These are phyloP conservation scores for Chydorus sphaericus DNA, from an alignment of 2,888 invertebrate genomes.

Conservation along the genomic window DNA sequence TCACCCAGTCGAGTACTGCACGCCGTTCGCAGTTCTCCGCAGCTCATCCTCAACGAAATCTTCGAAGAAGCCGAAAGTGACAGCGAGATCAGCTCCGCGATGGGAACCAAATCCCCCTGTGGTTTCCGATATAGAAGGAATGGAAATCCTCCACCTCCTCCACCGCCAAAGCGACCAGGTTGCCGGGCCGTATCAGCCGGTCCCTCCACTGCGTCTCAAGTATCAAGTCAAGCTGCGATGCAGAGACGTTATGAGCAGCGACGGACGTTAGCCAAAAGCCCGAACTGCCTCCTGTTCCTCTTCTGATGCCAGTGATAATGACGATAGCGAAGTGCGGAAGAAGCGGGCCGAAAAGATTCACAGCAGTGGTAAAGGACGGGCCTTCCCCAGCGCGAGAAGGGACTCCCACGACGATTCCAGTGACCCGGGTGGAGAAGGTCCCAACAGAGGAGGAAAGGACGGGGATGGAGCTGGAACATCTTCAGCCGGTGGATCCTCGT, in stretches of 20 bases:
- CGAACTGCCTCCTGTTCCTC: slow-evolving; percentile 82
- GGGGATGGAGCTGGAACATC: slow-evolving; percentile 21
- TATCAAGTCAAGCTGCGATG: slow-evolving; percentile 26
- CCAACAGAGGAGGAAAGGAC: slow-evolving; percentile 30
- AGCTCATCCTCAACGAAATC: slow-evolving; percentile 46
- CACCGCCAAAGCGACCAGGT: not conserved
- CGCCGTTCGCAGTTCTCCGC: slow-evolving; percentile 34
- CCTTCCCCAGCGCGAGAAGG: slow-evolving; percentile 40
- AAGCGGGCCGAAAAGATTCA: slow-evolving; percentile 57
- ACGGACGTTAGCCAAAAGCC: slow-evolving; percentile 50
- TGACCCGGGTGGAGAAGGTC: slow-evolving; percentile 54
- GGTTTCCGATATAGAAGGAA: not conserved
- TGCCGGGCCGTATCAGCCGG: slow-evolving; percentile 1
- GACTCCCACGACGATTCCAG: slow-evolving; percentile 76
- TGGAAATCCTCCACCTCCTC: too few relatives aligned
- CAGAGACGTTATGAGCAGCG: slow-evolving; percentile 29
- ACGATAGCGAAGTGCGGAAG: slow-evolving; percentile 59
- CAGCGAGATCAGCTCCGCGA: slow-evolving; percentile 17
- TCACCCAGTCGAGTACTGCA: slow-evolving; percentile 34
- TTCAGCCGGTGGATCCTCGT: not conserved
- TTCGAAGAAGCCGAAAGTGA: slow-evolving; percentile 45
- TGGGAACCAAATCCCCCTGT: not conserved
- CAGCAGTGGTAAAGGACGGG: too few relatives aligned
- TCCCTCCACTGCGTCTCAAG: not conserved
- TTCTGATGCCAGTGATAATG: slow-evolving; percentile 82